Conservation (phyloP, 2,888 invertebrate species). For the Netelia fuscicornis region DNA sequence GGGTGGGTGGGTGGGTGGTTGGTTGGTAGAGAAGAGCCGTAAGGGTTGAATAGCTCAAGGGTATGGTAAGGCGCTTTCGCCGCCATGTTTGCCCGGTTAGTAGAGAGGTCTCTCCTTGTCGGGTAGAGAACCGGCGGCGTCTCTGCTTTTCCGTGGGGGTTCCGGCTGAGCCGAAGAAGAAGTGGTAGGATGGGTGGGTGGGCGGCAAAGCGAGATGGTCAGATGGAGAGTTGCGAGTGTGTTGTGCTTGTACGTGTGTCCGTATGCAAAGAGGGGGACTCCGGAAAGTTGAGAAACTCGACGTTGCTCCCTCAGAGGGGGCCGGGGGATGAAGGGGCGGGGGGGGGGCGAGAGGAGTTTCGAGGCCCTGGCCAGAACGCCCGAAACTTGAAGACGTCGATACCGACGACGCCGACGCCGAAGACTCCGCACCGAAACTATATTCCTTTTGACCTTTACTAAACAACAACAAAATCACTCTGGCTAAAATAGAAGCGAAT, state of each 20-base stretch:
- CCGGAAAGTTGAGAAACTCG: constrained; percentile 62
- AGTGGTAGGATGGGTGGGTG: constrained; percentile 65
- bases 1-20: background rate
- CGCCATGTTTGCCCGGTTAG: constrained; percentile 79
- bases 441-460: background rate
- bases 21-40: constrained; percentile 62
- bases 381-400: constrained; percentile 79
- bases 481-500: background rate
- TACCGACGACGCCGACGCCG: constrained; percentile 74
- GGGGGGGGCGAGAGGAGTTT: constrained; percentile 40
- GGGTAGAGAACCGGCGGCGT: constrained; percentile 66
- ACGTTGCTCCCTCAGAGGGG: constrained; percentile 50
- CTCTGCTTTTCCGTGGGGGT: constrained; percentile 73
- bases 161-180: constrained; percentile 72
- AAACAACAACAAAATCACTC: background rate
- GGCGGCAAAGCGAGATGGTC: constrained; percentile 51
- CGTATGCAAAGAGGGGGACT: constrained; percentile 35
- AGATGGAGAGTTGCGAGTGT: constrained; percentile 34
- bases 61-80: constrained; percentile 75
- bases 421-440: constrained; percentile 46
- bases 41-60: constrained; percentile 78
- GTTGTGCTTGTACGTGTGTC: background rate
- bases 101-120: constrained; percentile 64
- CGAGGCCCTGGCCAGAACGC: constrained; percentile 60
- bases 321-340: background rate